Percentiles rank a stretch among this genome's conserved stretches.
Evolutionary conservation across 2,797 vertebrate genomes (phyloP).

Genomic region (Neosilurus mollespiculum): DNA sequence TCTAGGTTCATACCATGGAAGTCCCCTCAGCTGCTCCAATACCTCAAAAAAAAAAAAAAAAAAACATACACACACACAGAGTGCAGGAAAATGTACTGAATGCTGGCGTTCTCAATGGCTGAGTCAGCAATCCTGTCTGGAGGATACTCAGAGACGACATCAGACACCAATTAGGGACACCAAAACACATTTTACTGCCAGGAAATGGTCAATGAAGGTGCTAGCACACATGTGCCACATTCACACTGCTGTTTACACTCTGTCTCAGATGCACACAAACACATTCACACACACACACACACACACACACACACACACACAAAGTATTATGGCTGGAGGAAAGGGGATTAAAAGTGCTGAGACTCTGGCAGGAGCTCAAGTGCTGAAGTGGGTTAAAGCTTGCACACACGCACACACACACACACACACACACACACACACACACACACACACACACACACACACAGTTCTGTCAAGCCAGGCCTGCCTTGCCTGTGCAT

Average conservation of each 20-base stretch:
- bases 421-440: conserved; percentile 31
- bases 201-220: conserved; percentile 42
- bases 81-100: background rate
- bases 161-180: conserved; percentile 35
- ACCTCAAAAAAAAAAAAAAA: background rate
- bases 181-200: conserved; percentile 33
- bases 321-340: conserved; percentile 60
- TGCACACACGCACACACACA: conserved; percentile 23
- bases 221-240: conserved; percentile 34
- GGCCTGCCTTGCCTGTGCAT: conserved; percentile 44
- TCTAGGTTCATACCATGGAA: conserved; percentile 23
- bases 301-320: conserved; percentile 43
- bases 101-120: background rate
- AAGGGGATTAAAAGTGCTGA: conserved; percentile 72
- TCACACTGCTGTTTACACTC: conserved; percentile 42
- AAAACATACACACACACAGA: background rate
- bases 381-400: conserved; percentile 75
- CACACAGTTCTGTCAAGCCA: conserved; percentile 37
- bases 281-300: conserved; percentile 43
- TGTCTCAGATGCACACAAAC: conserved; percentile 30
- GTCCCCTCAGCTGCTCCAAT: conserved; percentile 35
- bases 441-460: conserved; percentile 30
- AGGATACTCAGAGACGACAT: conserved; percentile 35
- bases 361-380: conserved; percentile 72
- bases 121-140: conserved; percentile 37